Evolutionary conservation across 2,113 vertebrate species (phyloP).

Genomic region (Spilogale gracilis): DNA sequence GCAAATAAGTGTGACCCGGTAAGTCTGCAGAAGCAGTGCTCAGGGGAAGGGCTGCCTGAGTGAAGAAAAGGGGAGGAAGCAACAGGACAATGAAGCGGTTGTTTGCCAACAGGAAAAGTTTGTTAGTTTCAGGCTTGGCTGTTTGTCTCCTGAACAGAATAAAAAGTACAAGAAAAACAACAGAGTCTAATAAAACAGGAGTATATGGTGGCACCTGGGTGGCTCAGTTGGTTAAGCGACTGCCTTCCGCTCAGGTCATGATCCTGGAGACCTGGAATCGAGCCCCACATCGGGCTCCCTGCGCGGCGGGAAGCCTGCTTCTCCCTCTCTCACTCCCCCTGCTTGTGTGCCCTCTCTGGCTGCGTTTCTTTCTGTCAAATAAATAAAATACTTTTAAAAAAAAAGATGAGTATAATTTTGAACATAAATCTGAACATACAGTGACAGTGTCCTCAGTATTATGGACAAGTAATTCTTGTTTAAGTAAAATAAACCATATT

Average conservation of each 20-base stretch:
- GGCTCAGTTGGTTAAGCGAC: too few species aligned
- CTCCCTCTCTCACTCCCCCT: too few species aligned
- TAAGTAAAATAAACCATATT: background rate
- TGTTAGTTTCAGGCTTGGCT: background rate
- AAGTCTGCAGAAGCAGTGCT: background rate
- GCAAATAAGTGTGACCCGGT: background rate
- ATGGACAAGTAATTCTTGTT: background rate
- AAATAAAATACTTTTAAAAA: too few species aligned
- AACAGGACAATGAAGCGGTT: background rate
- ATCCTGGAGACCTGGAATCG: too few species aligned
- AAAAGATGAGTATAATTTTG: background rate
- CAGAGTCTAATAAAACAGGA: background rate
- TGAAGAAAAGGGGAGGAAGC: too few species aligned
- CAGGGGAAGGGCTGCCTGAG: too few species aligned
- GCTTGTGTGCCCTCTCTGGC: too few species aligned
- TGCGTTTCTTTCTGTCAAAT: too few species aligned
- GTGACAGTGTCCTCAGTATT: background rate
- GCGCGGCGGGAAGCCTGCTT: too few species aligned
- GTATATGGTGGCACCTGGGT: too few species aligned
- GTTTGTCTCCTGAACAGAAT: background rate
- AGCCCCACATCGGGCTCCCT: too few species aligned
- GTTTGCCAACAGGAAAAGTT: background rate
- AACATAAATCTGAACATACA: background rate
- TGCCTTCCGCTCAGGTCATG: too few species aligned
- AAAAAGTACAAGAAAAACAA: background rate